Base-by-base conservation (phyloP, 2,888 invertebrate species). In the Tipula vernalis region DNA sequence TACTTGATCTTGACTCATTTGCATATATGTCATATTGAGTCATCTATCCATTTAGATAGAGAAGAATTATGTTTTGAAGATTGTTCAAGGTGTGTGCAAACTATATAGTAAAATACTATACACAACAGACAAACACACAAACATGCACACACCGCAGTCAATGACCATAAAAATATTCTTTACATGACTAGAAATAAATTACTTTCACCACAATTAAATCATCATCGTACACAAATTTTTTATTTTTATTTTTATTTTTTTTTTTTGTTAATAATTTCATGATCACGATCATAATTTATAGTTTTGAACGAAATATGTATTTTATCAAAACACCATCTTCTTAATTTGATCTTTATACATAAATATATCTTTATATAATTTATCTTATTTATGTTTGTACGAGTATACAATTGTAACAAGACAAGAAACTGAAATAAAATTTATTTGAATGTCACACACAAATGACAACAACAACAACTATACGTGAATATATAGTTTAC, bases 311-410 rank as follows among this genome's bases (percentile, higher is more conserved):
- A 28, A 71, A 71, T 71, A 71, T 71, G 71, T 71, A 28, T 71
- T 71, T 71, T 71, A 71, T 71, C 71, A 71, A 71, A 71, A 71
- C 71, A 71, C 71, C 71, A 71, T 71, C 71, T 71, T 71, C 71
- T 71, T 71, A 71, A 71, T 71, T 28, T 71, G 71, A 71, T 71
- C 71, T 71, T 71, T 71, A n/a, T 51, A 15, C n/a, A n/a, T 57
- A 47, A 10, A 13, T 15, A n/a, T 51, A 0, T 71, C 71, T 71
- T 71, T 28, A 71, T 28, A 71, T 71, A 71, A 71, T 71, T 71
- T 71, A 71, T 71, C 71, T 71, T 71, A 71, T 71, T 71, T 71
- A 3, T 1, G 28, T 10, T 28, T 28, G n/a, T n/a, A n/a, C n/a
- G n/a, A n/a, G n/a, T n/a, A 28, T 28, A 28, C 28, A 28, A 28